Evolutionary conservation across 1,140 invertebrate genomes (phyloP).

Genomic region (Sipha flava): DNA sequence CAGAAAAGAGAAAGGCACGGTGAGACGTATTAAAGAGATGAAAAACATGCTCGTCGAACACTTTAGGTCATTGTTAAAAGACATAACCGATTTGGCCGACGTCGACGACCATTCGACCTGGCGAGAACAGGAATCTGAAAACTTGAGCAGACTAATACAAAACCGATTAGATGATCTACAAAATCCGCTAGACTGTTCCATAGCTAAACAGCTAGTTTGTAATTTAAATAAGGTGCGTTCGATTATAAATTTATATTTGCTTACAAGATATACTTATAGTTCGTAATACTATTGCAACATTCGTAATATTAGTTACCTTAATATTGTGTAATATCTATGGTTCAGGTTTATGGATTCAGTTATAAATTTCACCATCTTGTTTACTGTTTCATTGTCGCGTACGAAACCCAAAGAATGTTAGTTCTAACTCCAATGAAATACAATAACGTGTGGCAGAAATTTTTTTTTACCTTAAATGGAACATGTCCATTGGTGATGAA

Average conservation of each 20-base stretch:
- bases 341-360: slow-evolving; percentile 86
- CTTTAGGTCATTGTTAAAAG: slow-evolving; percentile 59
- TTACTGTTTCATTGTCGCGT: slow-evolving; percentile 93
- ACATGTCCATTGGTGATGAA: slow-evolving; percentile 59
- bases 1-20: slow-evolving; percentile 50
- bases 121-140: slow-evolving; percentile 67
- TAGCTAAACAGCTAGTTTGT: slow-evolving; percentile 86
- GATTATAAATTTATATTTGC: slow-evolving; percentile 16
- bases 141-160: slow-evolving; percentile 75
- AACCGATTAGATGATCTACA: slow-evolving; percentile 69
- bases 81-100: slow-evolving; percentile 59
- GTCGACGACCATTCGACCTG: slow-evolving; percentile 73
- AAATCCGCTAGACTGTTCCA: slow-evolving; percentile 80
- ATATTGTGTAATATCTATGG: too few relatives aligned
- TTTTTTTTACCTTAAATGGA: slow-evolving; percentile 88
- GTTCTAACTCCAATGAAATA: slow-evolving; percentile 77
- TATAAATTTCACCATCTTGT: slow-evolving; percentile 95
- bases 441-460: slow-evolving; percentile 97
- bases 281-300: too few relatives aligned
- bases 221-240: slow-evolving; percentile 83
- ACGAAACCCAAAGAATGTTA: slow-evolving; percentile 86
- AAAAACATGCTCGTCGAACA: slow-evolving; percentile 34
- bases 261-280: too few relatives aligned
- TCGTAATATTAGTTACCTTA: too few relatives aligned
- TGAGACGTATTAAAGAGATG: slow-evolving; percentile 37